Percentiles rank a stretch among this genome's conserved stretches.
Conservation (phyloP, 2,113 vertebrate species). For the Cisticola juncidis region DNA sequence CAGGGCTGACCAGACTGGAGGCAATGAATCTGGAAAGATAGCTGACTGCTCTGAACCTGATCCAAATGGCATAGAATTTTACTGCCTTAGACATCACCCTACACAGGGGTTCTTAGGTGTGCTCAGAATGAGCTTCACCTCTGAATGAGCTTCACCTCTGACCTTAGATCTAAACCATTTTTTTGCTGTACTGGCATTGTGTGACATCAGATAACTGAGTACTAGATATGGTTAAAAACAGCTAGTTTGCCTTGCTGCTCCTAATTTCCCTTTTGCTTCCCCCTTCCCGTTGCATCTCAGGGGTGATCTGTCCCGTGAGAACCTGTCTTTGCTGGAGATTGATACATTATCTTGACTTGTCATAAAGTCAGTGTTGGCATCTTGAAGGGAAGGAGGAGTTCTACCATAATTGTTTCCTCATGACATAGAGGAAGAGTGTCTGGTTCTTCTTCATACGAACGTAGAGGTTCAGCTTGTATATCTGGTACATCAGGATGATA, state of each 20-base stretch:
- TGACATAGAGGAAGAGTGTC: not conserved
- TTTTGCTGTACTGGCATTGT: not conserved
- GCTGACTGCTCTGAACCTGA: not conserved
- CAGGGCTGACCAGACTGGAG: not conserved
- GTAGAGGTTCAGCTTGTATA: not conserved
- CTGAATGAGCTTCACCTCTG: not conserved
- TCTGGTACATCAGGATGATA: not conserved
- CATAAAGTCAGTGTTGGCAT: not conserved
- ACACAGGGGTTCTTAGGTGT: not conserved
- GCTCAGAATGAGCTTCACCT: not conserved
- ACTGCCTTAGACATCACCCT: not conserved
- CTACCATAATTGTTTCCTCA: not conserved
- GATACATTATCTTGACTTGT: conserved; percentile 2
- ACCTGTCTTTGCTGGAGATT: not conserved
- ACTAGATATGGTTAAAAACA: not conserved
- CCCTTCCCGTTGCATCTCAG: not conserved
- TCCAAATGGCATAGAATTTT: not conserved
- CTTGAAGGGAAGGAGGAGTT: not conserved
- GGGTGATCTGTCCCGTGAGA: conserved; percentile 9
- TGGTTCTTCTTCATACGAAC: not conserved
- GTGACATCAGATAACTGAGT: not conserved
- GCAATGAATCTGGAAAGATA: not conserved
- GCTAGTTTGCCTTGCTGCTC: not conserved
- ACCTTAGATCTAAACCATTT: not conserved
- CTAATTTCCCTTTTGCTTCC: conserved; percentile 12